Base-by-base conservation (phyloP, 1,140 invertebrate genomes). In the Centruroides sculpturatus region DNA sequence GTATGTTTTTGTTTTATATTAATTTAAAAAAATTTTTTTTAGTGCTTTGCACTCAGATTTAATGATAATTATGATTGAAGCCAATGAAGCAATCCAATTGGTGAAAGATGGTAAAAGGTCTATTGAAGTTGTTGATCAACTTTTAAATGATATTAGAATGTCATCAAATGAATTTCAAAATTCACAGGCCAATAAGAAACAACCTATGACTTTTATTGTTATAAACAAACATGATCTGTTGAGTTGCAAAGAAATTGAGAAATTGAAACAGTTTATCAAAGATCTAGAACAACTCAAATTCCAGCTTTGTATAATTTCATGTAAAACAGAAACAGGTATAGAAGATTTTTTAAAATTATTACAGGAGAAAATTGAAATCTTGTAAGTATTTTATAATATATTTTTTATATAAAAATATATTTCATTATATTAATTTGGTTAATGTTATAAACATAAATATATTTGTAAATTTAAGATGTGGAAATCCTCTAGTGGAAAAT, bases 401-500 rank as follows among this genome's bases (percentile, higher is more conserved):
- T 3, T n/a, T 41, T 57, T 49, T 49, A 49, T 6, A n/a, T 57
- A 6, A 48, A 5, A 49, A 6, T 41, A 6, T 41, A 41, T 6
- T 5, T 41, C 41, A 41, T 23, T 23, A 23, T 23, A 23, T 23
- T 23, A 23, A 23, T 41, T 41, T 41, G 41, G 23, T 23, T 23
- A 23, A 23, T 23, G 23, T 23, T 8, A 41, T 41, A 41, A 41
- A 41, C 8, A 41, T 41, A 41, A 41, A 41, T 41, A 41, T 8
- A 41, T 41, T 41, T 41, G 41, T 41, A 41, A 6, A 41, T 41
- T 41, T 41, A 6, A 59, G 59, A 23, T 75, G 72, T 68, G 70
- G 71, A 46, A 66, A 72, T 59, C 69, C 71, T 36, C 8, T 7
- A 7, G 59, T 55, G 12, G 61, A 65, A 12, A 41, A 59, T 7